These are phyloP conservation scores for Pomacea maculata DNA, from an alignment of 1,140 invertebrate genomes.

Conservation along the genomic window DNA sequence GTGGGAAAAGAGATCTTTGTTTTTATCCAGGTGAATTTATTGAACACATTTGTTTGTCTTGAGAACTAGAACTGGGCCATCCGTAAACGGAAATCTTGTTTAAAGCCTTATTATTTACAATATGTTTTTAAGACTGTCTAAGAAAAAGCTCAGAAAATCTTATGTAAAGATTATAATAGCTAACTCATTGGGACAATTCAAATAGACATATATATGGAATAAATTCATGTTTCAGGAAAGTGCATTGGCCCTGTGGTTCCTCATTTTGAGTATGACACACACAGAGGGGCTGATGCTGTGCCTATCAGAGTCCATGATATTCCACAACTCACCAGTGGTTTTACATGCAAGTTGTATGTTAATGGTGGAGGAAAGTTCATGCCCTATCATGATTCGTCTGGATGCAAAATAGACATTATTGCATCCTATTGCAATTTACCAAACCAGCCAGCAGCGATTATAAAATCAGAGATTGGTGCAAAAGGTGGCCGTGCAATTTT, in stretches of 20 bases:
- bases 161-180: neutral
- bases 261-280: constrained; percentile 45
- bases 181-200: neutral
- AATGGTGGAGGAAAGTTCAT: constrained; percentile 51
- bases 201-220: neutral
- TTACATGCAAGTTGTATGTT: constrained; percentile 32
- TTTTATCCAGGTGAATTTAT: constrained; percentile 57
- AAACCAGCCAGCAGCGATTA: constrained; percentile 36
- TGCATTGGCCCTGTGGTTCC: constrained; percentile 49
- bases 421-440: constrained; percentile 21
- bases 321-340: neutral
- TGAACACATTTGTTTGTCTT: neutral
- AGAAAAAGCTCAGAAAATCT: neutral
- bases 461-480: constrained; percentile 43
- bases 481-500: constrained; percentile 44
- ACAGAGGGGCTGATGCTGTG: constrained; percentile 41
- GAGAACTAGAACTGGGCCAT: neutral
- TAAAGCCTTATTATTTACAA: no score
- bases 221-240: constrained; percentile 29
- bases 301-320: constrained; percentile 15
- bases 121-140: no score
- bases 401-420: constrained; percentile 11
- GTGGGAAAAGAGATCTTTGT: constrained; percentile 53
- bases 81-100: neutral
- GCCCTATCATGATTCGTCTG: neutral